Conservation (phyloP, 1,140 invertebrate species). For the Sinella curviseta region DNA sequence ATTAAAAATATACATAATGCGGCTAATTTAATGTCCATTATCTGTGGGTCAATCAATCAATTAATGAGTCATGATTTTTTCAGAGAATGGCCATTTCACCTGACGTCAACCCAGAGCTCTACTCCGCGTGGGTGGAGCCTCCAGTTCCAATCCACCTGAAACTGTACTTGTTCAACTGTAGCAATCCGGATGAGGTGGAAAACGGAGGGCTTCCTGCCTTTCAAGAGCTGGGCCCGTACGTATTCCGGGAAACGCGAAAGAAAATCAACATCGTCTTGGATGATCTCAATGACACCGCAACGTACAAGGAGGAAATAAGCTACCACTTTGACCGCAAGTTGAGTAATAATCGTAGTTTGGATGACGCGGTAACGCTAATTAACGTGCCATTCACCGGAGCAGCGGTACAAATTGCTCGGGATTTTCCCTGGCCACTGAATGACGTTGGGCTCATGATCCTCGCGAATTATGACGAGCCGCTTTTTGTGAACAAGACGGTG, state of each 20-base stretch:
- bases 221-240: conserved; percentile 36
- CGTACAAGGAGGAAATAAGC: conserved; percentile 7
- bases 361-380: conserved; percentile 35
- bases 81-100: background rate
- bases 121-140: conserved; percentile 34
- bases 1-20: too few species aligned
- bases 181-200: conserved; percentile 56
- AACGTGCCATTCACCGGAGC: conserved; percentile 33
- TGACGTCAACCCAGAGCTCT: conserved; percentile 24
- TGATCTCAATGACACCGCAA: conserved; percentile 26
- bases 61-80: too few species aligned
- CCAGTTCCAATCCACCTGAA: conserved; percentile 58
- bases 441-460: background rate
- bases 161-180: conserved; percentile 59
- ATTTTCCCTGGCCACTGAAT: background rate
- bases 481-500: background rate
- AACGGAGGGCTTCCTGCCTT: conserved; percentile 18
- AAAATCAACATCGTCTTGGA: background rate
- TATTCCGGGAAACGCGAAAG: conserved; percentile 23
- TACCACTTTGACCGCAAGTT: conserved; percentile 29
- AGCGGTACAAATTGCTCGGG: background rate
- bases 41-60: too few species aligned
- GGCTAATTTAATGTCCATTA: too few species aligned
- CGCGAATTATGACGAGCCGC: background rate
- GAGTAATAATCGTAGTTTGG: conserved; percentile 11